Evolutionary conservation across 2,113 vertebrate genomes (phyloP), one percentile per base, ranked within the genome.

Genomic region (Polyodon spathula): DNA sequence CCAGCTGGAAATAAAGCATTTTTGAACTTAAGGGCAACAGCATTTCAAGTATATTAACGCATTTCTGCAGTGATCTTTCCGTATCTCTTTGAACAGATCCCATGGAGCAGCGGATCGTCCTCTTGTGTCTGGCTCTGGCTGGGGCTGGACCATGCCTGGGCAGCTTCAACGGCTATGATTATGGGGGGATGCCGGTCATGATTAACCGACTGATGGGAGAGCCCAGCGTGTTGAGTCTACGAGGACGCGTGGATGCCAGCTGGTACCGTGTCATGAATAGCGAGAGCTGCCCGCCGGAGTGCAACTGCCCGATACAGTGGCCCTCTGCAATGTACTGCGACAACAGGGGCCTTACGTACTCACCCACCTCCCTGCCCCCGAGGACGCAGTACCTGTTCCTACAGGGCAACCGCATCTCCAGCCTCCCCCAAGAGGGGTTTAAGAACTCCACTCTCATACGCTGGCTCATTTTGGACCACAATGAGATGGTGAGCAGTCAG

Each of bases 281-380:
- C 0, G 63, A 73, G 60, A 37, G 55, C 54, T 88, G 86, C 64
- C 85, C 81, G 0, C 17, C 58, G 3, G 68, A 77, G 56, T 89
- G 87, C 11, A 79, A 84, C 58, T 87, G 85, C 61, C 82, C 84
- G n/a, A 76, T 85, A 59, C 83, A 86, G 48, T 88, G 86, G 85
- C 81, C 85, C 58, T 82, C 81, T 0, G 81, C 84, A 0, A 46
- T 86, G n/a, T 88, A 86, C 63, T 86, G 84, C 42, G 84, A 88
- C 68, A 68, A 81, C 62, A 75, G 77, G 62, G 69, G 58, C 6
- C 70, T 84, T 64, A 41, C 10, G 5, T 27, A 68, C 14, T 16
- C 79, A 15, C 80, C 84, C 1, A 44, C 66, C 11, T 5, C 0
- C 38, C 76, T 88, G 66, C 80, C 82, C 0, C 17, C 62, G 42